Conservation (phyloP, 2,113 vertebrate genomes). For the Syngnathoides biaculeatus region DNA sequence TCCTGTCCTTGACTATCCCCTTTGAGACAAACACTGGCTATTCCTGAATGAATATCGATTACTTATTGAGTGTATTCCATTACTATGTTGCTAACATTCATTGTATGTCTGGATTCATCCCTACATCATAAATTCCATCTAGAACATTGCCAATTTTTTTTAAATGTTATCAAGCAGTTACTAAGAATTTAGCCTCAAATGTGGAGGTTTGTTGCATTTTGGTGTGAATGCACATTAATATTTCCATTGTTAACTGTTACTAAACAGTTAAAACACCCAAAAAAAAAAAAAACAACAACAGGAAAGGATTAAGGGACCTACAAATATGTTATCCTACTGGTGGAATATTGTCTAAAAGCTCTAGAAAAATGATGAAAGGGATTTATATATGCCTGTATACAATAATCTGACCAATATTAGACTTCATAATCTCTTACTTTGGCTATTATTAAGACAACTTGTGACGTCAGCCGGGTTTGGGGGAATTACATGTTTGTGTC, state of each 20-base stretch:
- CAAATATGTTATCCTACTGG: not conserved
- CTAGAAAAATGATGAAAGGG: not conserved
- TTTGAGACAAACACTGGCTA: not conserved
- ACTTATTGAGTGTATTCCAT: not conserved
- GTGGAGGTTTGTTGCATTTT: too few species aligned
- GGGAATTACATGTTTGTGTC: not conserved
- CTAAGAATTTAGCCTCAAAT: not conserved
- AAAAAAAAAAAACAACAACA: too few species aligned
- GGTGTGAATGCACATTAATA: too few species aligned
- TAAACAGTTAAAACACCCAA: too few species aligned
- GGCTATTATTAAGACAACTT: not conserved
- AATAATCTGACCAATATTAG: not conserved
- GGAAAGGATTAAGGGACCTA: not conserved
- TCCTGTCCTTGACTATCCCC: not conserved
- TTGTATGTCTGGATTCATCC: not conserved
- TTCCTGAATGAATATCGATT: not conserved
- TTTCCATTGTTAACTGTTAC: too few species aligned
- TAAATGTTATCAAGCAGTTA: not conserved
- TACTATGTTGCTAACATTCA: not conserved
- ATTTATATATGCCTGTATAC: not conserved
- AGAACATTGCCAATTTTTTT: not conserved
- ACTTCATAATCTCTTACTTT: not conserved
- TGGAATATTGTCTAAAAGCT: not conserved
- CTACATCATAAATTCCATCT: not conserved
- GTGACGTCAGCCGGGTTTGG: not conserved